Evolutionary conservation across 2,797 vertebrate genomes (phyloP).

Genomic region (Geotria australis): DNA sequence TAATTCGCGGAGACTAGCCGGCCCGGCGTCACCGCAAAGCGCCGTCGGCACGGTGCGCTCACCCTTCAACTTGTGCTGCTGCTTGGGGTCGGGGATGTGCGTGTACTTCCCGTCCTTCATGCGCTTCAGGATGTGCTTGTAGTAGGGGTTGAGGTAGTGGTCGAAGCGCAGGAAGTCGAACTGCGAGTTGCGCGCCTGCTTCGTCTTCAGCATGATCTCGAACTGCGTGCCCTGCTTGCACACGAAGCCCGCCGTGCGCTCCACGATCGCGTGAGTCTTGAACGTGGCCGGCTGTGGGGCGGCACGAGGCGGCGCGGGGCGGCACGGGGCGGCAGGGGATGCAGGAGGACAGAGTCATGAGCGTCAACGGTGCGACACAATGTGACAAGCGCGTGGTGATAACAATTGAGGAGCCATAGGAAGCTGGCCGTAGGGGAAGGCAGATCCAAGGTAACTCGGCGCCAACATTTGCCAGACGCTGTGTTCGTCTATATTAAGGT

Average conservation of each 20-base stretch:
- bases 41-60: no score
- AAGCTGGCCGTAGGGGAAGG: no score
- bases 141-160: slow-evolving; percentile 97
- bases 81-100: neutral
- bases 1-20: no score
- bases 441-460: no score
- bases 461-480: no score
- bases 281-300: slow-evolving; percentile 46
- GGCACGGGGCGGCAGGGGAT: no score
- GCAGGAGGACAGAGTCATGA: neutral
- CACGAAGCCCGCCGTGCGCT: slow-evolving; percentile 78
- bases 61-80: neutral
- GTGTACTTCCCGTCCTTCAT: slow-evolving; percentile 84
- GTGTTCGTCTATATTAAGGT: no score
- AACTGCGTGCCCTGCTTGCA: slow-evolving; percentile 87
- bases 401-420: no score
- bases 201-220: slow-evolving; percentile 95
- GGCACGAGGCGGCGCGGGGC: neutral
- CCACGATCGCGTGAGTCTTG: slow-evolving; percentile 91
- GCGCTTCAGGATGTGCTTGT: slow-evolving; percentile 70
- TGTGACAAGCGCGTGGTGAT: no score
- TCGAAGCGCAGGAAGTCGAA: slow-evolving; percentile 91
- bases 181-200: slow-evolving; percentile 75
- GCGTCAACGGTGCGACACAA: no score
- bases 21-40: no score